Percentiles rank a stretch among this genome's conserved stretches.
These are phyloP conservation scores for Chaetogeoica ovagalla DNA, from an alignment of 2,888 invertebrate species.

Conservation along the genomic window DNA sequence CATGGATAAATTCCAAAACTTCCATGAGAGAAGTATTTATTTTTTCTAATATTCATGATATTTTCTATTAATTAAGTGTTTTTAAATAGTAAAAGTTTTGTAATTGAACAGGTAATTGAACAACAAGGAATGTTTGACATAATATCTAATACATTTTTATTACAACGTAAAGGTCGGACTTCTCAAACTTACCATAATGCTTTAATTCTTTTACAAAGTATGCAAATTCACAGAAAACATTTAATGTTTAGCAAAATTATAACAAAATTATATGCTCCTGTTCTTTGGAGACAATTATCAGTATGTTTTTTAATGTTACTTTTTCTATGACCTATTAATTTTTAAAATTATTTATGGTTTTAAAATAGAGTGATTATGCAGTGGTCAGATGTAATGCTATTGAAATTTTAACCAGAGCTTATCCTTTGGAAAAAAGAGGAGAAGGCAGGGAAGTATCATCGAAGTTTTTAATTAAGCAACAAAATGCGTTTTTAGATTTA, in stretches of 20 bases:
- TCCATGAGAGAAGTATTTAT: conserved; percentile 36
- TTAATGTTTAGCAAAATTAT: conserved; percentile 56
- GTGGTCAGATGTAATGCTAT: conserved; percentile 57
- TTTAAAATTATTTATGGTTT: background rate
- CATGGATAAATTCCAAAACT: conserved; percentile 55
- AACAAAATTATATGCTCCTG: conserved; percentile 56
- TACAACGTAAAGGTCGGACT: conserved; percentile 6
- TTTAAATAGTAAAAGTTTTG: background rate
- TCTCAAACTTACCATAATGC: conserved; percentile 47
- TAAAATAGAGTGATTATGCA: conserved; percentile 56
- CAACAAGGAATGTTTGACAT: conserved; percentile 48
- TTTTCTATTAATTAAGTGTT: background rate
- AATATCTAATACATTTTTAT: conserved; percentile 30
- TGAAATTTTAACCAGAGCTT: conserved; percentile 57
- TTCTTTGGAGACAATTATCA: conserved; percentile 57
- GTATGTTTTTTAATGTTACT: conserved; percentile 53
- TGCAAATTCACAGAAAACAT: conserved; percentile 55
- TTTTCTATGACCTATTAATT: background rate
- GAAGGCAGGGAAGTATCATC: conserved; percentile 54
- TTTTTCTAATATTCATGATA: background rate
- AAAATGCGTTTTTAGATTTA: conserved; percentile 56
- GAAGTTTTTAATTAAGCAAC: conserved; percentile 56
- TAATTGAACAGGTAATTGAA: conserved; percentile 34
- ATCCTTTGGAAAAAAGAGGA: conserved; percentile 57
- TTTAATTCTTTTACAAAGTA: conserved; percentile 55